phyloP scores from a whole-genome alignment of 2,113 vertebrate species.

The Hypanus sabinus region DNA sequence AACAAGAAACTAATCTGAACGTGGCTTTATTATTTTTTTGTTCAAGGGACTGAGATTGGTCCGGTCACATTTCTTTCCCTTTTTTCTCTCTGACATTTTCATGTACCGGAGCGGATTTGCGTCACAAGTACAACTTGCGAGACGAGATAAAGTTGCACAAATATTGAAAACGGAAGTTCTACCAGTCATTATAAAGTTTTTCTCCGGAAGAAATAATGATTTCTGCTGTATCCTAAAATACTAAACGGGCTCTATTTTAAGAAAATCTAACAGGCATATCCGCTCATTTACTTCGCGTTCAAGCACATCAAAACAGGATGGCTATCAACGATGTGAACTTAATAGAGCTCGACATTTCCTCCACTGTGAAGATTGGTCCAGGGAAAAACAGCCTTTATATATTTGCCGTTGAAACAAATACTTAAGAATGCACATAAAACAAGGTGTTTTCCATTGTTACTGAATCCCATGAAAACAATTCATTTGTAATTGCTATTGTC shows the following conservation, averaged over 20 bases:
- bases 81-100: conserved; percentile 75
- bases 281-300: conserved; percentile 88
- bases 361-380: conserved; percentile 44
- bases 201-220: conserved; percentile 99
- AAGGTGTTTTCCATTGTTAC: background rate
- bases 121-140: conserved; percentile 89
- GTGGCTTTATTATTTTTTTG: conserved; percentile 63
- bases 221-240: conserved; percentile 98
- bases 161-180: conserved; percentile 96
- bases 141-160: conserved; percentile 98
- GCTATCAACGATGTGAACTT: conserved; percentile 54
- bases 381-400: conserved; percentile 10
- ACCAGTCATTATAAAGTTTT: conserved; percentile 86
- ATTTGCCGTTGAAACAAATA: conserved; percentile 18
- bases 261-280: conserved; percentile 86
- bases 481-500: background rate
- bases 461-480: background rate
- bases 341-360: conserved; percentile 62
- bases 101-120: conserved; percentile 94
- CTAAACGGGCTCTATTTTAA: conserved; percentile 84
- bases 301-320: conserved; percentile 92
- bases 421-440: conserved; percentile 17
- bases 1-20: background rate
- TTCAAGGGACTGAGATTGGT: conserved; percentile 65
- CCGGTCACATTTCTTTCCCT: conserved; percentile 66